Evolutionary conservation across 2,797 vertebrate species (phyloP).

Genomic region (Parauchenoglanis ngamensis): DNA sequence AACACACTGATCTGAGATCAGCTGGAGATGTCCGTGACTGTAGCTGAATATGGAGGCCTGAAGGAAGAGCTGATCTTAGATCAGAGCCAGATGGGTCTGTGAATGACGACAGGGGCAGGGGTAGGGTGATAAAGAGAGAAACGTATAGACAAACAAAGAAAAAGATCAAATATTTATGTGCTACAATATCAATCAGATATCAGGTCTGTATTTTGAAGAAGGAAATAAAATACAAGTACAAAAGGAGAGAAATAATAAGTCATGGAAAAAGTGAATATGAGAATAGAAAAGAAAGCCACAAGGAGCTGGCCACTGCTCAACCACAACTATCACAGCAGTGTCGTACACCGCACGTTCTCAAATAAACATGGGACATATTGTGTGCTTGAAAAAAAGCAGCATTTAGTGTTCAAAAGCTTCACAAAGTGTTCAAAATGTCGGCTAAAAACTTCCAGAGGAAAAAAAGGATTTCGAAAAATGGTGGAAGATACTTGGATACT

Average conservation of each 20-base stretch:
- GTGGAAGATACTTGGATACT: neutral
- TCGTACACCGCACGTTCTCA: neutral
- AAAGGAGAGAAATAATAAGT: conserved; percentile 8
- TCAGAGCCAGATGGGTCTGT: neutral
- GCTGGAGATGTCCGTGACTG: neutral
- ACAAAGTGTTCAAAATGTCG: neutral
- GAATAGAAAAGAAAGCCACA: conserved; percentile 32
- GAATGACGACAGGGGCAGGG: neutral
- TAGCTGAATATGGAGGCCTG: neutral
- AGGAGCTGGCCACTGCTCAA: conserved; percentile 18
- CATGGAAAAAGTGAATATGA: conserved; percentile 41
- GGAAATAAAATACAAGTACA: neutral
- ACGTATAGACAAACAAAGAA: neutral
- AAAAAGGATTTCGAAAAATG: neutral
- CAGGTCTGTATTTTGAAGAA: neutral
- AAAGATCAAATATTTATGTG: neutral
- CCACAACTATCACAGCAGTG: conserved; percentile 33
- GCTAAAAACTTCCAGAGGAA: neutral
- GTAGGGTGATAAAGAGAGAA: neutral
- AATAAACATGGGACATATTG: conserved; percentile 6
- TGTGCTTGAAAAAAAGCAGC: neutral
- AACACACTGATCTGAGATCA: conserved; percentile 6
- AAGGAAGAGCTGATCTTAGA: conserved; percentile 5
- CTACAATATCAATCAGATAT: neutral
- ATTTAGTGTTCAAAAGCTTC: neutral